phyloP scores from a whole-genome alignment of 2,888 invertebrate genomes.

The Microctonus brassicae region DNA sequence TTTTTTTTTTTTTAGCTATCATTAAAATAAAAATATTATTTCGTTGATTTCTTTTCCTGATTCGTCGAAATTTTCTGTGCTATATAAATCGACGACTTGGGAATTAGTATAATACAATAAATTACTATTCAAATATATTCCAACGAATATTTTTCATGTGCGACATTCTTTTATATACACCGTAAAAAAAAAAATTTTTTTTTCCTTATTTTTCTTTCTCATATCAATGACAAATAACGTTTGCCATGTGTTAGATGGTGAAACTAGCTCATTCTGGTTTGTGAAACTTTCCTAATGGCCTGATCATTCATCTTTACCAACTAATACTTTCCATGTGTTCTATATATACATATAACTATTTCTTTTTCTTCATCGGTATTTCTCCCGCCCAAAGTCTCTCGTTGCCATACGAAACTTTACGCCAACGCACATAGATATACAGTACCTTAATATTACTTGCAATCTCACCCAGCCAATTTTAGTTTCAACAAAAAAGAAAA shows the following conservation, averaged over 20 bases:
- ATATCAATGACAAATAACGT: neutral
- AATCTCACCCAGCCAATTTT: neutral
- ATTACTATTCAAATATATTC: no score
- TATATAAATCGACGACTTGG: no score
- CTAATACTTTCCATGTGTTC: slow-evolving; percentile 26
- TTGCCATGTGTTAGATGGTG: neutral
- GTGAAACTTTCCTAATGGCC: slow-evolving; percentile 22
- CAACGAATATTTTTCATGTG: no score
- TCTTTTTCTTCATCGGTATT: neutral
- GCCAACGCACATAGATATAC: slow-evolving; percentile 15
- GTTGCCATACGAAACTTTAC: slow-evolving; percentile 5
- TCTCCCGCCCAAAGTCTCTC: slow-evolving; percentile 2
- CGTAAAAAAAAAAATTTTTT: neutral
- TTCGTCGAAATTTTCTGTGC: neutral
- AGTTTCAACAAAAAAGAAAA: slow-evolving; percentile 4
- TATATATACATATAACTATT: neutral
- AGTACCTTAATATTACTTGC: neutral
- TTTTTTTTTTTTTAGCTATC: neutral
- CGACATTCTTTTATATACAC: no score
- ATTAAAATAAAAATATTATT: neutral
- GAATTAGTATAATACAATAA: no score
- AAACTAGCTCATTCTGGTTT: neutral
- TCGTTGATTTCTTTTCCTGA: neutral
- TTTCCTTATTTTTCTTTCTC: neutral
- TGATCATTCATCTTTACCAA: slow-evolving; percentile 42